These are phyloP conservation scores for Trichogramma evanescens DNA, from an alignment of 2,888 invertebrate species.

Conservation along the genomic window DNA sequence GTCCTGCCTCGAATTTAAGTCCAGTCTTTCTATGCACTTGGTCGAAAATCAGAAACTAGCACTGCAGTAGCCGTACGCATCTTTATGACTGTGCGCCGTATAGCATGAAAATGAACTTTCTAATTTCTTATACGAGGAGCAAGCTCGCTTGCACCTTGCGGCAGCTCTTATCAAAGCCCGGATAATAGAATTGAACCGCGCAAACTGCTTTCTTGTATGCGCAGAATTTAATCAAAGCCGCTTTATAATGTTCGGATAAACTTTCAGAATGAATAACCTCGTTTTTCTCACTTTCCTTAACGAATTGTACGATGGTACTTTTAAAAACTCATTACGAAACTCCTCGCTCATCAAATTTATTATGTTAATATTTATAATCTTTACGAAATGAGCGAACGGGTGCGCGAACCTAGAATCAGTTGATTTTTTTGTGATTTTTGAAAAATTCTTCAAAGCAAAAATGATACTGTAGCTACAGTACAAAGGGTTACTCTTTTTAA, in stretches of 20 bases:
- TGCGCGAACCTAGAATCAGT: neutral
- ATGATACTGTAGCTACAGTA: too few relatives aligned
- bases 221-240: constrained; percentile 10
- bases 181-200: constrained; percentile 7
- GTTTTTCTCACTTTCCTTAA: neutral
- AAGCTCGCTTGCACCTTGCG: neutral
- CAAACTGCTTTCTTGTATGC: neutral
- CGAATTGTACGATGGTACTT: too few relatives aligned
- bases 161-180: neutral
- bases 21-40: too few relatives aligned
- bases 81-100: too few relatives aligned
- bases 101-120: constrained; percentile 12
- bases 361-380: too few relatives aligned
- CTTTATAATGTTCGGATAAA: constrained; percentile 4
- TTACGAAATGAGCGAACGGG: too few relatives aligned
- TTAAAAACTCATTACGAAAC: too few relatives aligned
- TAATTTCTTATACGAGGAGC: constrained; percentile 12
- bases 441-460: neutral
- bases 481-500: too few relatives aligned
- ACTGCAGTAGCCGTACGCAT: too few relatives aligned
- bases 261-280: neutral
- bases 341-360: too few relatives aligned
- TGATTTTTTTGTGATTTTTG: neutral
- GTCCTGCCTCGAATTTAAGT: too few relatives aligned
- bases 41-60: too few relatives aligned